Base-by-base conservation (phyloP, 2,888 invertebrate genomes). In the Xestia sexstrigata region DNA sequence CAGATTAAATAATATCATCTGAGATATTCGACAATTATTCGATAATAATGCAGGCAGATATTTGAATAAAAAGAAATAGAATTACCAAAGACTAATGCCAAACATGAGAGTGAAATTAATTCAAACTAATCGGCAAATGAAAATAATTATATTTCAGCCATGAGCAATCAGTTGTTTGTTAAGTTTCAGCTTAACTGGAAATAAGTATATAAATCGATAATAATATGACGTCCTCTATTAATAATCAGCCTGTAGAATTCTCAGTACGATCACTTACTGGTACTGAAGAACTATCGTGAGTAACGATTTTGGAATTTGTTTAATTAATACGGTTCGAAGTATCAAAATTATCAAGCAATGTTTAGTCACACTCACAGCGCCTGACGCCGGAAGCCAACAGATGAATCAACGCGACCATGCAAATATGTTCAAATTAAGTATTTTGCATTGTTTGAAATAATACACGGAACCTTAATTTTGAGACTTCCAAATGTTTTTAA, bases 341-440 rank as follows among this genome's bases (percentile, higher is more conserved):
- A 89, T 83, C 35, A 74, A 83, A 79, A 76, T 91, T 91, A 92
- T 92, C 90, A 88, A 85, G 83, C 88, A 90, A 78, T 76, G 83
- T 91, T 82, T 91, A 91, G 91, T 93, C 92, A 93, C 35, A 35
- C 5, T 4, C 35, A 35, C 86, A 79, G 77, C 85, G 88, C 91
- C 89, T 92, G 92, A 91, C 88, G 81, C 79, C 88, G 90, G 87
- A 89, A 88, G 87, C 71, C 47, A 74, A 70, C 82, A 78, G 83
- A 91, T 93, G 92, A 93, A 90, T 92, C 90, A 92, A 90, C 89
- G 58, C 70, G 58, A 60, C 83, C 60, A 73, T 58, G 58, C 63
- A 73, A 82, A 86, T 78, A 82, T 35, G 45, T 63, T 70, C 20
- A 49, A 73, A 73, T 73, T 35, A 63, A 67, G 63, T 73, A 68